These are phyloP conservation scores for Platorchestia sp. DNA, from an alignment of 1,140 invertebrate species.

Conservation along the genomic window DNA sequence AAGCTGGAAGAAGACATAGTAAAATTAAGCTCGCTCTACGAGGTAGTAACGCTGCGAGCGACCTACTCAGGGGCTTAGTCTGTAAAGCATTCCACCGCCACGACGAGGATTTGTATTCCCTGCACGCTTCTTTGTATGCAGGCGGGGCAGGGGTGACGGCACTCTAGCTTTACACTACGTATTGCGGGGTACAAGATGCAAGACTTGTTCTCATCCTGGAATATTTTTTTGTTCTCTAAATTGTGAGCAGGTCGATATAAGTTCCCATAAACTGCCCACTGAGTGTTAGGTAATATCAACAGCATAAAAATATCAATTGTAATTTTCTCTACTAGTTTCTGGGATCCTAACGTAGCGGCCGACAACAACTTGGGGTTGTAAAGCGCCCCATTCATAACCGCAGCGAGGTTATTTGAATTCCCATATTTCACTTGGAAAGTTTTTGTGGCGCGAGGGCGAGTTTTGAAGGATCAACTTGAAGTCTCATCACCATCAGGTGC, in stretches of 20 bases:
- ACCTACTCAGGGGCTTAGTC: too few relatives aligned
- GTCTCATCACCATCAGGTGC: slow-evolving; percentile 32
- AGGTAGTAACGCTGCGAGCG: too few relatives aligned
- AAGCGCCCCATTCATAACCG: not conserved
- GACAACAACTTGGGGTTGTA: not conserved
- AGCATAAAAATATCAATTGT: not conserved
- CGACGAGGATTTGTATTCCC: too few relatives aligned
- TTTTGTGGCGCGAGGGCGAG: not conserved
- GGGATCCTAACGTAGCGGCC: not conserved
- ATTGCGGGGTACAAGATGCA: too few relatives aligned
- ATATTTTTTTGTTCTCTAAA: not conserved
- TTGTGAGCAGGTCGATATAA: not conserved
- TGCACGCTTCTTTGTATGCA: too few relatives aligned
- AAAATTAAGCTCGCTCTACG: too few relatives aligned
- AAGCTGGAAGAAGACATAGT: too few relatives aligned
- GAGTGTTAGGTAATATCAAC: not conserved
- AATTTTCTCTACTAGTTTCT: not conserved
- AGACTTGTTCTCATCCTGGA: too few relatives aligned
- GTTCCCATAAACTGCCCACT: not conserved
- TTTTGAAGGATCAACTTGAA: slow-evolving; percentile 1
- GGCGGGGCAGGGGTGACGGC: too few relatives aligned
- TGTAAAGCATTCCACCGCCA: too few relatives aligned
- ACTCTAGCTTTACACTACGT: too few relatives aligned
- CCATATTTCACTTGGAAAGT: not conserved
- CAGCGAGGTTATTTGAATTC: not conserved